Evolutionary conservation across 2,888 invertebrate genomes (phyloP), one percentile per base, ranked within the genome.

Genomic region (Oligia latruncula): DNA sequence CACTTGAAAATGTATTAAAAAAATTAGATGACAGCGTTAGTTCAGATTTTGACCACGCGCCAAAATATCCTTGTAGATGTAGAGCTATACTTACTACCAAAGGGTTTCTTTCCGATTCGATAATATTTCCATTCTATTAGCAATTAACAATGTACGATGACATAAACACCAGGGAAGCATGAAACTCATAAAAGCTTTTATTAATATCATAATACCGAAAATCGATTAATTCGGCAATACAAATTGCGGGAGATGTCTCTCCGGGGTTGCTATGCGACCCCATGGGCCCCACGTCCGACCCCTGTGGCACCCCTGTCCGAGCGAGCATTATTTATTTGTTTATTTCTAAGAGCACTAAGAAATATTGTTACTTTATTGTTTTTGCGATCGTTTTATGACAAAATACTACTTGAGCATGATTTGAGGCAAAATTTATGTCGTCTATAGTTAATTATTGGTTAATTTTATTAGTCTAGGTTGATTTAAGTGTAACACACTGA

Each of bases 211-310:
- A 81, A 85, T 74, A 80, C 60, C 64, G 71, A 71, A 86, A 80
- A 89, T 88, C 88, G 83, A 88, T 88, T 86, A 87, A 84, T 87
- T 74, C 78, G 71, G 78, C 71, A 80, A 81, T 78, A 87, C 77
- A 81, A 88, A 86, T 83, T 81, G 80, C 65, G 77, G 70, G 77
- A 52, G 73, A 64, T 66, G 77, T 85, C 81, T 75, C 84, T 40
- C 78, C 73, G 89, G 90, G 90, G 90, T 90, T 87, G 90, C 89
- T 82, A 85, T n/a, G 90, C 90, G 76, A 74, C 85, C 80, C 85
- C 81, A 78, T 40, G 52, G 58, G 49, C 58, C 58, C 79, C 6
- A 29, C n/a, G 65, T 49, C 13, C 71, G 60, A 75, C 83, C 88
- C 85, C 75, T 58, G 74, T n/a, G 75, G 71, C 82, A 74, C 81